Evolutionary conservation across 53 echinoderm and acorn worm species (phyloP).

Genomic region (Actinopyga echinites): DNA sequence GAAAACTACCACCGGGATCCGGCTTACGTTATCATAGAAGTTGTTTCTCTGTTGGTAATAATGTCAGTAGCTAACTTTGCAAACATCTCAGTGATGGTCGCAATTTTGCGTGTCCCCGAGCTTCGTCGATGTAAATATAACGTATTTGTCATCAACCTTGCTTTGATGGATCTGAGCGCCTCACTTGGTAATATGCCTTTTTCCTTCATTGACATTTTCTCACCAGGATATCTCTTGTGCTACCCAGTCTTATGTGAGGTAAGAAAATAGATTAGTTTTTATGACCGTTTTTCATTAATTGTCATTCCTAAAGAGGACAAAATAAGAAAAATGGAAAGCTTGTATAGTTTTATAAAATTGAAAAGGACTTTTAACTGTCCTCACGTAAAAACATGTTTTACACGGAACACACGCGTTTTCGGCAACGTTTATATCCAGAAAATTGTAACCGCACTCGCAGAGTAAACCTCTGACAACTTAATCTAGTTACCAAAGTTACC

Average conservation of each 20-base stretch:
- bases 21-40: not conserved
- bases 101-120: constrained; percentile 1
- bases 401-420: too few relatives aligned
- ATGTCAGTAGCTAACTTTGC: not conserved
- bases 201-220: not conserved
- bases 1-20: not conserved
- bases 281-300: too few relatives aligned
- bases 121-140: constrained; percentile 1
- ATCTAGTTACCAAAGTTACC: too few relatives aligned
- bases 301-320: too few relatives aligned
- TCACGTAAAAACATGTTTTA: too few relatives aligned
- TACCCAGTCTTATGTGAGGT: not conserved
- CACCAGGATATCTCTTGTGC: not conserved
- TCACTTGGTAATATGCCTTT: constrained; percentile 18
- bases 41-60: not conserved
- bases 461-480: too few relatives aligned
- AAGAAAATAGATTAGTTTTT: not conserved
- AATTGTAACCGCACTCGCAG: too few relatives aligned
- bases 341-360: too few relatives aligned
- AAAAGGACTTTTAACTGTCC: too few relatives aligned
- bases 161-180: not conserved
- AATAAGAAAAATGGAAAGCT: too few relatives aligned
- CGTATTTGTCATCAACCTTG: not conserved
- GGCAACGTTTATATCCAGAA: too few relatives aligned
- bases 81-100: not conserved